Conservation (phyloP, 2,113 vertebrate genomes). For the Scopus umbretta region DNA sequence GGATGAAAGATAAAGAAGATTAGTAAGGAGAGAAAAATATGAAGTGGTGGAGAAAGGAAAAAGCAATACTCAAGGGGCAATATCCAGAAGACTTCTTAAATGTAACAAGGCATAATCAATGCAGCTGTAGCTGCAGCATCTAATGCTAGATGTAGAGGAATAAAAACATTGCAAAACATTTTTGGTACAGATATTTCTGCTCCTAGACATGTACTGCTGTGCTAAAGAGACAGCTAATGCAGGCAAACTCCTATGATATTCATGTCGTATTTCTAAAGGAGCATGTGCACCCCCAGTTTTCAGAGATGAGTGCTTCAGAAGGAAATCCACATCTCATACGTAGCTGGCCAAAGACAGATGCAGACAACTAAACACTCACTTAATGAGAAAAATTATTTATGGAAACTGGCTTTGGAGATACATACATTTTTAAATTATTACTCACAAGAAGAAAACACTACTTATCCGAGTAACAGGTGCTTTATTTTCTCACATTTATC, state of each 20-base stretch:
- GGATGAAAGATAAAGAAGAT: not conserved
- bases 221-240: not conserved
- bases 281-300: not conserved
- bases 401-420: not conserved
- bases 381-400: not conserved
- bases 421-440: not conserved
- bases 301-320: not conserved
- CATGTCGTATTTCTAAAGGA: not conserved
- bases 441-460: not conserved
- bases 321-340: not conserved
- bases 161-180: not conserved
- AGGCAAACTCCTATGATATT: not conserved
- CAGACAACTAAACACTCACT: not conserved
- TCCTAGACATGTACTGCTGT: not conserved
- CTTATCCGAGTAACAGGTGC: not conserved
- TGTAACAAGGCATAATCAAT: not conserved
- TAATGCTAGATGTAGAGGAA: not conserved
- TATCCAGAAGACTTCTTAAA: not conserved
- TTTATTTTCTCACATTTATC: not conserved
- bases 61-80: not conserved
- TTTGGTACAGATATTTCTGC: not conserved
- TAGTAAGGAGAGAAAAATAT: not conserved
- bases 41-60: not conserved
- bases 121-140: not conserved
- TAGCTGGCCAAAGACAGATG: not conserved